phyloP scores from a whole-genome alignment of 2,888 invertebrate species.

The Ptychoptera contaminata region DNA sequence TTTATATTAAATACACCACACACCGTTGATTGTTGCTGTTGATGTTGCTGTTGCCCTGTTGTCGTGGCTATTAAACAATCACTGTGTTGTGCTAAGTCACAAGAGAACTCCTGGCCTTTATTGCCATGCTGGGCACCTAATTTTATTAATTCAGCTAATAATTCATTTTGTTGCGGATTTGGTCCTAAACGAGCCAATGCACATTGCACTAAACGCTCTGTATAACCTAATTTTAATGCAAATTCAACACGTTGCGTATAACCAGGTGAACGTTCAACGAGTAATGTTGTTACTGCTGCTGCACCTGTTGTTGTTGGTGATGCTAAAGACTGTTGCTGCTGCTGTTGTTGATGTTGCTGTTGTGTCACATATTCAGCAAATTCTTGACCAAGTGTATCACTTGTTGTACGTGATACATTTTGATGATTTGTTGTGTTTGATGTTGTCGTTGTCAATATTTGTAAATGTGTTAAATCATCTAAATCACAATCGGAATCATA shows the following conservation, averaged over 20 bases:
- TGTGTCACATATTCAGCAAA: constrained; percentile 59
- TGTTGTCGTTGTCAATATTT: neutral
- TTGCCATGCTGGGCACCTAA: constrained; percentile 41
- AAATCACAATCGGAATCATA: constrained; percentile 72
- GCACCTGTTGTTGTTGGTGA: constrained; percentile 2
- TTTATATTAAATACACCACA: no score
- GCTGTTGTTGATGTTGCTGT: constrained; percentile 1
- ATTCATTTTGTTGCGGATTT: constrained; percentile 71
- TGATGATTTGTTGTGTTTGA: constrained; percentile 38
- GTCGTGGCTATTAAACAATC: constrained; percentile 9
- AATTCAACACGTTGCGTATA: constrained; percentile 64
- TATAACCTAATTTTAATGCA: constrained; percentile 82
- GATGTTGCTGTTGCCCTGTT: neutral
- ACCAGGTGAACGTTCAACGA: constrained; percentile 11
- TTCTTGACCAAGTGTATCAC: constrained; percentile 72
- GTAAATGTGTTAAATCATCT: constrained; percentile 8
- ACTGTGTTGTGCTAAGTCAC: constrained; percentile 11
- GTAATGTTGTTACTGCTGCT: neutral
- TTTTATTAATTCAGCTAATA: constrained; percentile 76
- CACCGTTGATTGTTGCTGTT: neutral
- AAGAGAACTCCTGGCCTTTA: constrained; percentile 21
- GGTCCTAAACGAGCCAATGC: constrained; percentile 74
- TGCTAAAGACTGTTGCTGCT: constrained; percentile 3
- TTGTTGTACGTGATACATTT: constrained; percentile 65
- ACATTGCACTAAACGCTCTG: constrained; percentile 66